These are phyloP conservation scores for Hyphantria cunea DNA, from an alignment of 1,140 invertebrate species.

Conservation along the genomic window DNA sequence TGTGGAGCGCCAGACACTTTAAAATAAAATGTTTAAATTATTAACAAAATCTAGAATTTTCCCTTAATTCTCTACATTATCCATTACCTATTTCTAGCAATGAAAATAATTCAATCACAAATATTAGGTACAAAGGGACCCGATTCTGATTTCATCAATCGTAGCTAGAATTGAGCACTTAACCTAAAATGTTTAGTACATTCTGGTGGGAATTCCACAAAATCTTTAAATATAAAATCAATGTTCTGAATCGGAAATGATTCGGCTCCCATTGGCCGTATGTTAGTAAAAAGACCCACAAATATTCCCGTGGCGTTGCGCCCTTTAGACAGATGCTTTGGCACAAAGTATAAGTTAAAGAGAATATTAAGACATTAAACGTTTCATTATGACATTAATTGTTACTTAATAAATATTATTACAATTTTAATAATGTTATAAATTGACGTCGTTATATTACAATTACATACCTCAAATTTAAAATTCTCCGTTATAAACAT, in stretches of 20 bases:
- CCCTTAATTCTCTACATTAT: too few relatives aligned
- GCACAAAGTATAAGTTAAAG: conserved; percentile 3
- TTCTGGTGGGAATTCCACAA: conserved; percentile 14
- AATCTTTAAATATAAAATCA: conserved; percentile 19
- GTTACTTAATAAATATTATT: too few relatives aligned
- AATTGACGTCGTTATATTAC: too few relatives aligned
- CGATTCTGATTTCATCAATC: conserved; percentile 18
- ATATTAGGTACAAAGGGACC: conserved; percentile 4
- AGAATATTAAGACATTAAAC: neutral
- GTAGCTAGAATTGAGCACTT: conserved; percentile 13
- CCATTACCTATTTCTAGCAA: neutral
- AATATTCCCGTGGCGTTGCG: conserved; percentile 21
- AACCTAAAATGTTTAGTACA: conserved; percentile 13
- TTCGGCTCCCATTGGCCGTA: conserved; percentile 24
- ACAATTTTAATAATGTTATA: too few relatives aligned
- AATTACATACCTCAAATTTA: too few relatives aligned
- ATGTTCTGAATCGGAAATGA: conserved; percentile 25
- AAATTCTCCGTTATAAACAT: too few relatives aligned
- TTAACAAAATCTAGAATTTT: too few relatives aligned
- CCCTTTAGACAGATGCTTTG: conserved; percentile 7
- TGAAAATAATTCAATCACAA: neutral
- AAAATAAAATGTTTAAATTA: too few relatives aligned
- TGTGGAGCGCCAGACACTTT: too few relatives aligned
- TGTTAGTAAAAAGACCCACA: conserved; percentile 18
- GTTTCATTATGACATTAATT: too few relatives aligned